Evolutionary conservation across 2,113 vertebrate species (phyloP), one percentile per base, ranked within the genome.

Genomic region (Cercopithecus mona): DNA sequence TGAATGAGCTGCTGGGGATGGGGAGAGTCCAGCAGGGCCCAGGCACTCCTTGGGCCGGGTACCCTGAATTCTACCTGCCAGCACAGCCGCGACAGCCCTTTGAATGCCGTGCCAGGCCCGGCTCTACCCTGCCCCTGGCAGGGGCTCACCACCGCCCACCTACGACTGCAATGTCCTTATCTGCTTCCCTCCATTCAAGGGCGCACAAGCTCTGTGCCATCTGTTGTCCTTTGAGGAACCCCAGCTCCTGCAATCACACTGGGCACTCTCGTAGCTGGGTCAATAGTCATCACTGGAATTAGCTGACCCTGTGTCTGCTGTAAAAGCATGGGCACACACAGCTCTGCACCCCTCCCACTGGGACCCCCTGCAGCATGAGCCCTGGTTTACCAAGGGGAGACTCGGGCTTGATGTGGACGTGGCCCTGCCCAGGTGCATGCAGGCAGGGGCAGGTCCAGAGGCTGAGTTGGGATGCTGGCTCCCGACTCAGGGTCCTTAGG

Each of bases 341-440:
- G 4, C 17, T 3, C 11, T 2, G 9, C 27, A n/a, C 3, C 0
- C 2, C 2, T 22, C 57, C 38, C 3, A 0, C 57, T 27, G 18
- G 72, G 25, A 48, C 5, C 2, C 64, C 50, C 38, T 5, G 10
- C 12, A 11, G 43, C 40, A 13, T 13, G 16, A 30, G 45, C 48
- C 14, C 80, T 16, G 18, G 35, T 12, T 22, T 38, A 27, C 13
- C 3, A 32, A 20, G 25, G 43, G 55, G 18, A 92, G 38, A 30
- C 20, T 9, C 4, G 1, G 43, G 40, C 6, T 45, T n/a, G 16
- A 68, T 23, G 72, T 32, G 32, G 38, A 38, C 5, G 22, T 40
- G 70, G n/a, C n/a, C 18, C 11, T n/a, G n/a, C 70, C n/a, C 18
- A 38, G 92, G 61, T 52, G 35, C 35, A 2, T 0, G 35, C n/a